A percentile compares a stretch with the other conserved stretches of the same genome.
Conservation (phyloP, 2,113 vertebrate genomes). For the Poeciliopsis retropinna region DNA sequence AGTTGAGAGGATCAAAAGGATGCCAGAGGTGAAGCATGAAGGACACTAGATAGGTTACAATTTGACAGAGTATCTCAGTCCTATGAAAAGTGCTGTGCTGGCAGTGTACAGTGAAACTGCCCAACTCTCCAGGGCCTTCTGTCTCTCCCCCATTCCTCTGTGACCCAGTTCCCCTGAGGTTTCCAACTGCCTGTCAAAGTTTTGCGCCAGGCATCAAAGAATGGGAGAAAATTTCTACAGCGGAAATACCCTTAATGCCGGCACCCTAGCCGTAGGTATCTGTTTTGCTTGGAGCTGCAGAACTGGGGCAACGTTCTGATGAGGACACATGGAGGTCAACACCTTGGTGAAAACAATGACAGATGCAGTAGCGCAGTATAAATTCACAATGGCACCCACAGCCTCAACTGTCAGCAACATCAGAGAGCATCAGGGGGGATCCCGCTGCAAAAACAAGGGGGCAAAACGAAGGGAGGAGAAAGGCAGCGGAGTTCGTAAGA, state of each 20-base stretch:
- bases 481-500: constrained; percentile 68
- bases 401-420: constrained; percentile 66
- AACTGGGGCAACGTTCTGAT: constrained; percentile 59
- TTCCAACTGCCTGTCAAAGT: constrained; percentile 75
- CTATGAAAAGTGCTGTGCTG: constrained; percentile 37
- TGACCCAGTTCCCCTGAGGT: constrained; percentile 75
- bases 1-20: constrained; percentile 70
- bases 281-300: constrained; percentile 72
- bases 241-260: constrained; percentile 50
- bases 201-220: constrained; percentile 59
- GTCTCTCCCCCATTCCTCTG: constrained; percentile 59
- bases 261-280: constrained; percentile 68
- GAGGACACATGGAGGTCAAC: constrained; percentile 64
- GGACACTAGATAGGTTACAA: constrained; percentile 68
- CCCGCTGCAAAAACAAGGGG: constrained; percentile 67
- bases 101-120: constrained; percentile 39
- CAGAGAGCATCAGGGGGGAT: constrained; percentile 69
- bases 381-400: constrained; percentile 62
- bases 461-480: constrained; percentile 47
- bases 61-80: constrained; percentile 60
- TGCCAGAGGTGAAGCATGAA: constrained; percentile 71
- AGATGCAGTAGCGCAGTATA: constrained; percentile 54
- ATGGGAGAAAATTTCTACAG: constrained; percentile 54
- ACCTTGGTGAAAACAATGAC: constrained; percentile 61
- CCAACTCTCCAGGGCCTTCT: constrained; percentile 50